Base-by-base conservation (phyloP, 2,797 vertebrate genomes). In the Picus viridis region DNA sequence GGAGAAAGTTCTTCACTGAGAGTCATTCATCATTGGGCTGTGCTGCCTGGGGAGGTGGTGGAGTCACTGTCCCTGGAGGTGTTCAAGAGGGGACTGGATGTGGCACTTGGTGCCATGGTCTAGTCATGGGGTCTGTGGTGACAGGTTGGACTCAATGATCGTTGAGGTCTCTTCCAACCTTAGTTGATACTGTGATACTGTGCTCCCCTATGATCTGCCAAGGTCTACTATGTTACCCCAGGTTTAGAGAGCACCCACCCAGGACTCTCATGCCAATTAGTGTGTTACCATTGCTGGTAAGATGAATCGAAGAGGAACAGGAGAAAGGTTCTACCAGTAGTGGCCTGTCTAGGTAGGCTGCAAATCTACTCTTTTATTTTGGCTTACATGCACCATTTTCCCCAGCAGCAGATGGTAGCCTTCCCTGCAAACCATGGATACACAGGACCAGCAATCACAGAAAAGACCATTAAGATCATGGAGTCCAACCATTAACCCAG, bases 191-290 rank as follows among this genome's bases (percentile, higher is more conserved):
- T n/a, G n/a, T n/a, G n/a, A n/a, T n/a, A n/a, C n/a, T n/a, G n/a
- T n/a, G n/a, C n/a, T 12, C 3, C 8, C 12, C 27, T 39, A 3
- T 0, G 0, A 39, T 32, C 12, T 80, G 29, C 26, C 62, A 80
- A 45, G 16, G 29, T 15, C 12, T 59, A 47, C 64, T 14, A 26
- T 26, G 36, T 36, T 43, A 58, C 16, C 10, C n/a, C 16, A 12
- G 5, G 8, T 20, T 39, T 45, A 29, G 34, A 80, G 47, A 41
- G 10, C 39, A 16, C 22, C 22, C 14, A 58, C 20, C 10, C 43
- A 41, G 14, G 14, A 13, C 6, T 70, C 32, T 30, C 45, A 76
- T 0, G 1, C 18, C 2, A 0, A 1, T 16, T 15, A 20, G 3
- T 5, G 6, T 9, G 9, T 30, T 54, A 67, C 10, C 24, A 18